These are phyloP conservation scores for Eptatretus atami DNA, from an alignment of 2,797 vertebrate genomes.

Conservation along the genomic window DNA sequence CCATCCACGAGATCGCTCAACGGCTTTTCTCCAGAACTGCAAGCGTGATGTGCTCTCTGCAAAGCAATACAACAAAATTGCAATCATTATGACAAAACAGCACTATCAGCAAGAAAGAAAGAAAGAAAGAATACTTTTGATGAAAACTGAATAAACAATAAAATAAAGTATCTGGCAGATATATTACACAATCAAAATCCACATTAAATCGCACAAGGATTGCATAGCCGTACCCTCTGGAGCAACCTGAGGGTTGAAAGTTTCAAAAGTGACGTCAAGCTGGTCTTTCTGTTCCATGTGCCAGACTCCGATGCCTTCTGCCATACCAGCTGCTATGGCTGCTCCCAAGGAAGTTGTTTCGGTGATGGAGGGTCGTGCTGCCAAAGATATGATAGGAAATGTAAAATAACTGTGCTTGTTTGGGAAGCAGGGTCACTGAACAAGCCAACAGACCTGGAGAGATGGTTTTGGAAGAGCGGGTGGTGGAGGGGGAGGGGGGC, in stretches of 20 bases:
- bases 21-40: too few relatives aligned
- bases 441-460: not conserved
- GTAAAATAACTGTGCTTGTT: not conserved
- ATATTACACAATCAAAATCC: too few relatives aligned
- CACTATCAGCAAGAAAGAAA: too few relatives aligned
- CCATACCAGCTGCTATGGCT: constrained; percentile 81
- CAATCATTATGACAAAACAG: too few relatives aligned
- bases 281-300: constrained; percentile 45
- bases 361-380: constrained; percentile 81
- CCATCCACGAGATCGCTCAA: too few relatives aligned
- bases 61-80: too few relatives aligned
- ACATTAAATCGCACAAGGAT: too few relatives aligned
- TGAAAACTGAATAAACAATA: too few relatives aligned
- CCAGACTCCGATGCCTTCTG: constrained; percentile 79
- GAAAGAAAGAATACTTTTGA: too few relatives aligned
- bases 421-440: not conserved
- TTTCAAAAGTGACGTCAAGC: constrained; percentile 51
- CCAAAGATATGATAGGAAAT: constrained; percentile 2
- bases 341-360: constrained; percentile 84
- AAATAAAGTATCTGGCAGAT: too few relatives aligned
- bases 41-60: too few relatives aligned
- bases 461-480: not conserved
- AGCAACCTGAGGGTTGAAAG: constrained; percentile 83
- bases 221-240: constrained; percentile 22
- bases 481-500: not conserved